A percentile compares a stretch with the other conserved stretches of the same genome.
Conservation (phyloP, 1,140 invertebrate genomes). For the Pomacea maculata region DNA sequence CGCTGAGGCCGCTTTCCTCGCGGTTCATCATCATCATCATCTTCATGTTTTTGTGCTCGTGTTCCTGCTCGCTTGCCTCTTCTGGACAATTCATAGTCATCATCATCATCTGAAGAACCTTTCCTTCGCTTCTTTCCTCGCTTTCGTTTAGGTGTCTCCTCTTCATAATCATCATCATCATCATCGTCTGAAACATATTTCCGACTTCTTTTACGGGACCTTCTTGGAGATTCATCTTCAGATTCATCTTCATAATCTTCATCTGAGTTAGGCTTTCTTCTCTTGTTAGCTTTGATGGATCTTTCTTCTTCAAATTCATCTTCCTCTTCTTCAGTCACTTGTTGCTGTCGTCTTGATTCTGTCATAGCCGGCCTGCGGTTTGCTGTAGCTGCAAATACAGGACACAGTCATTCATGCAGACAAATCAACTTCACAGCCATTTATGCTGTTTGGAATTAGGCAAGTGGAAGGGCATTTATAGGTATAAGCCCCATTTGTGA, state of each 20-base stretch:
- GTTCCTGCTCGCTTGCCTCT: conserved; percentile 26
- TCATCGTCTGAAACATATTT: conserved; percentile 9
- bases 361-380: too few species aligned
- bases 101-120: conserved; percentile 26
- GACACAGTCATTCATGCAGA: too few species aligned
- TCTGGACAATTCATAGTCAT: conserved; percentile 27
- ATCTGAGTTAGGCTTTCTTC: conserved; percentile 27
- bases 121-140: conserved; percentile 29
- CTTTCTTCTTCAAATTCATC: conserved; percentile 43
- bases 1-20: conserved; percentile 31
- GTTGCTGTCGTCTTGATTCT: too few species aligned
- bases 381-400: too few species aligned
- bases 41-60: conserved; percentile 3
- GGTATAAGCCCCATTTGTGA: too few species aligned
- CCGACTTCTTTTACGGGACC: conserved; percentile 23
- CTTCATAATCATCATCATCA: conserved; percentile 9
- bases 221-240: conserved; percentile 24
- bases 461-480: too few species aligned
- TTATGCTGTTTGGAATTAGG: too few species aligned
- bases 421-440: too few species aligned
- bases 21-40: conserved; percentile 37
- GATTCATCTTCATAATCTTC: conserved; percentile 28
- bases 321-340: conserved; percentile 9
- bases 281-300: conserved; percentile 2
- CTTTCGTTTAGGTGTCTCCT: conserved; percentile 19